Percentiles rank a stretch among this genome's conserved stretches.
These are phyloP conservation scores for Arbacia lixula DNA, from an alignment of 53 echinoderm and acorn worm genomes.

Conservation along the genomic window DNA sequence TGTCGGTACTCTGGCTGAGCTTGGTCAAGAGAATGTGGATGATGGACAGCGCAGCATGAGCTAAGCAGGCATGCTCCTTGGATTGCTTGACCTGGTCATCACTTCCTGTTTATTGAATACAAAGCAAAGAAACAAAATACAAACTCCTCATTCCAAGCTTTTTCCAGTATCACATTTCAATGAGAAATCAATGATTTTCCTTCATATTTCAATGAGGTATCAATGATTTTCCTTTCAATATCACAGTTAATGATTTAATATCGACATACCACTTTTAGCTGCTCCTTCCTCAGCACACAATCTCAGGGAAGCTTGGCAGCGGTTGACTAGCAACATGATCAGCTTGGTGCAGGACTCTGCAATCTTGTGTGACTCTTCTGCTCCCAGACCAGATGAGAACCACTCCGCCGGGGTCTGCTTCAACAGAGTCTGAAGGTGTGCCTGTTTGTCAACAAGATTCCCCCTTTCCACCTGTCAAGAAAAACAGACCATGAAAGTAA, in stretches of 20 bases:
- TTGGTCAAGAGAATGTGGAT: constrained; percentile 18
- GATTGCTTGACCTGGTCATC: not conserved
- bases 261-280: no score
- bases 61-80: constrained; percentile 10
- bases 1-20: not conserved
- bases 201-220: no score
- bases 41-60: constrained; percentile 14
- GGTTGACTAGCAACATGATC: constrained; percentile 1
- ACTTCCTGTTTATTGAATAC: not conserved
- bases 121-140: no score
- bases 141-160: no score
- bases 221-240: no score
- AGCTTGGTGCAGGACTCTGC: not conserved
- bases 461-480: constrained; percentile 26
- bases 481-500: no score
- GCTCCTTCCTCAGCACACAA: not conserved
- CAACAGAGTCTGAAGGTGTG: constrained; percentile 6
- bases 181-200: no score
- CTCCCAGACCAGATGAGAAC: not conserved
- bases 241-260: no score
- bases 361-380: not conserved
- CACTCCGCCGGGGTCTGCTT: constrained; percentile 3
- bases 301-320: not conserved
- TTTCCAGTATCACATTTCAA: no score
- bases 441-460: constrained; percentile 7